phyloP scores from a whole-genome alignment of 2,113 vertebrate genomes.

The Polypterus bichir region DNA sequence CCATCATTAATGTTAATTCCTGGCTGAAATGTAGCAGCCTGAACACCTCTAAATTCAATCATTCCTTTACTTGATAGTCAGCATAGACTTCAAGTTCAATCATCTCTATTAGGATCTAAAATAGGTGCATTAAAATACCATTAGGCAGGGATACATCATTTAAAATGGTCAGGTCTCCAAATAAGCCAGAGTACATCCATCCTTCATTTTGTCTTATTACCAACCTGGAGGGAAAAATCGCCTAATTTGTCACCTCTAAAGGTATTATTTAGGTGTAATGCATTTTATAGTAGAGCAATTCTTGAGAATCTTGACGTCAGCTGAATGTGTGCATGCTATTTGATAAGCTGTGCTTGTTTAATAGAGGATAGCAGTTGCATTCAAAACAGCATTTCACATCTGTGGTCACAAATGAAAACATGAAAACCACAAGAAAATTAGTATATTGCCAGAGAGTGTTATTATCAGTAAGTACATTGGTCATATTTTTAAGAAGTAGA shows the following conservation, averaged over 20 bases:
- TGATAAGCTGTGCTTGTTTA: no score
- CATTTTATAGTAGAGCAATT: neutral
- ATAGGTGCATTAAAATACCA: conserved; percentile 11
- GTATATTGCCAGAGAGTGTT: no score
- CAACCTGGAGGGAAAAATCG: conserved; percentile 1
- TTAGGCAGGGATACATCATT: conserved; percentile 9
- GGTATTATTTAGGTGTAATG: conserved; percentile 1
- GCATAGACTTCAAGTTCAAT: conserved; percentile 11
- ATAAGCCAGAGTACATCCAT: conserved; percentile 7
- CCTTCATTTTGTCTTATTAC: conserved; percentile 1
- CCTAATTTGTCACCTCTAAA: conserved; percentile 6
- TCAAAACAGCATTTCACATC: no score
- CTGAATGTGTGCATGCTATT: no score
- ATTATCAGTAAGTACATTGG: no score
- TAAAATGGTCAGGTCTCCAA: conserved; percentile 5
- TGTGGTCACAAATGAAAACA: no score
- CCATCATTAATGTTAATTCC: conserved; percentile 19
- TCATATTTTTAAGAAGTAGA: no score
- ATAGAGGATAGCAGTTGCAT: no score
- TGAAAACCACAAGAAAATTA: no score
- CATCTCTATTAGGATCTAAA: conserved; percentile 16
- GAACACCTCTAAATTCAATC: conserved; percentile 17
- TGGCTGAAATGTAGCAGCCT: conserved; percentile 10
- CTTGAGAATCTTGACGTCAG: no score
- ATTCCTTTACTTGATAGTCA: conserved; percentile 7